These are phyloP conservation scores for Synergus japonicus DNA, from an alignment of 2,888 invertebrate genomes.

Conservation along the genomic window DNA sequence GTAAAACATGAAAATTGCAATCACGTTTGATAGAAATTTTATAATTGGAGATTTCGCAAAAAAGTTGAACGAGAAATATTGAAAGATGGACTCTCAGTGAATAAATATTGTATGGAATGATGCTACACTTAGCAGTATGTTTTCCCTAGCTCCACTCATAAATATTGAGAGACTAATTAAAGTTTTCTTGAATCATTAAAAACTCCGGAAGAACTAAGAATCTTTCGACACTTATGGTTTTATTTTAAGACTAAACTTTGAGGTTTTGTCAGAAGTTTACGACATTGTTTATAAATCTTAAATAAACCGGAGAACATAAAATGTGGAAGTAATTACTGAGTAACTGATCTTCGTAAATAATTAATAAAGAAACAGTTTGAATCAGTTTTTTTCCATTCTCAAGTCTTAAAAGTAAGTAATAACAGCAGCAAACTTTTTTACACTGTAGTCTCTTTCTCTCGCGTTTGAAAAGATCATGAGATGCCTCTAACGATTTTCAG, in stretches of 20 bases:
- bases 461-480: conserved; percentile 30
- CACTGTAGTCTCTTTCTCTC: background rate
- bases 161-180: background rate
- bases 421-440: background rate
- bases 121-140: background rate
- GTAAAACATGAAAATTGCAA: background rate
- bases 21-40: background rate
- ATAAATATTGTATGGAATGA: background rate
- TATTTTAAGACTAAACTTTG: background rate
- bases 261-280: background rate
- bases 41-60: background rate
- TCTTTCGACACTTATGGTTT: background rate
- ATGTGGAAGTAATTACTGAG: background rate
- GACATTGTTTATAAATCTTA: background rate
- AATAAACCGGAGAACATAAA: background rate
- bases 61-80: too few relatives aligned
- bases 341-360: background rate
- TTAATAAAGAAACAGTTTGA: background rate
- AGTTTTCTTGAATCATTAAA: background rate
- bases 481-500: conserved; percentile 35
- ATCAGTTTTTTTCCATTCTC: background rate
- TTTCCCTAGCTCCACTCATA: background rate
- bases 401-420: background rate
- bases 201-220: background rate
- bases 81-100: background rate